These are phyloP conservation scores for Phengaris arion DNA, from an alignment of 2,888 invertebrate species.

Conservation along the genomic window DNA sequence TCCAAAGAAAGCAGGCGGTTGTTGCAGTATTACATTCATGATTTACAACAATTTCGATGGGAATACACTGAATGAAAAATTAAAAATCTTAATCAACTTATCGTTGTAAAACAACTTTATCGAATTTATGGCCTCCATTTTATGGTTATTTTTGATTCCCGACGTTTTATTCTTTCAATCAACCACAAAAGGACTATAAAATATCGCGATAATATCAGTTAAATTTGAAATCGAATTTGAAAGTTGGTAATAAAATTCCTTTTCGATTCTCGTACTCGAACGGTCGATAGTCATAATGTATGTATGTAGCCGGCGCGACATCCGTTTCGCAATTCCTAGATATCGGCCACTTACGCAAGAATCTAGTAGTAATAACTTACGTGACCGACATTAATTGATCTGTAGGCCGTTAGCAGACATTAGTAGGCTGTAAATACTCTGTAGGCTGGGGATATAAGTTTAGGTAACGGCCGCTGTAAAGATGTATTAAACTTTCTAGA, in stretches of 20 bases:
- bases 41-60: not conserved
- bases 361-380: not conserved
- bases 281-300: not conserved
- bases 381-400: not conserved
- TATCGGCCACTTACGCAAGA: conserved; percentile 12
- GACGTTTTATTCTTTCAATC: not conserved
- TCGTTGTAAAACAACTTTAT: not conserved
- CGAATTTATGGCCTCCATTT: not conserved
- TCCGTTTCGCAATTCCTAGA: conserved; percentile 9
- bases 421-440: not conserved
- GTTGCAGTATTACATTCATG: not conserved
- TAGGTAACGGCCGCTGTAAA: not conserved
- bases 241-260: not conserved
- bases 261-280: not conserved
- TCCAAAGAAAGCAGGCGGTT: no score
- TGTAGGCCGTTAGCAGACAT: not conserved
- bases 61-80: not conserved
- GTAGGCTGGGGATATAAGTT: not conserved
- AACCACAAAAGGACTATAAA: not conserved
- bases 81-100: not conserved
- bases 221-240: not conserved
- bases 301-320: conserved; percentile 5
- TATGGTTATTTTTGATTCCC: not conserved
- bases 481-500: not conserved
- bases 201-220: conserved; percentile 7